A percentile compares a stretch with the other conserved stretches of the same genome.
Conservation (phyloP, 2,113 vertebrate species). For the Tor tambroides region DNA sequence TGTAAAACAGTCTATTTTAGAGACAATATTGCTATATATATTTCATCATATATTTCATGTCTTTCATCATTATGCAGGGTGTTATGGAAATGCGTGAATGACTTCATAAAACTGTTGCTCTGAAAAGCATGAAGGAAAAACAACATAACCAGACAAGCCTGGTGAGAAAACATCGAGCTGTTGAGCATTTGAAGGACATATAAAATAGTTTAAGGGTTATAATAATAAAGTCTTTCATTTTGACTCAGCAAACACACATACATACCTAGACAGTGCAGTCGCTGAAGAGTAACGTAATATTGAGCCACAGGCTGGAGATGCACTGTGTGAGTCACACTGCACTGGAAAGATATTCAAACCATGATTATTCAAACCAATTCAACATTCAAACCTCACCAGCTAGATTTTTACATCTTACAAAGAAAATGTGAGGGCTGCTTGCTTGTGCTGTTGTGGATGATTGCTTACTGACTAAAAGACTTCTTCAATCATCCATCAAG, state of each 20-base stretch:
- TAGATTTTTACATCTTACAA: not conserved
- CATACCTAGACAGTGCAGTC: not conserved
- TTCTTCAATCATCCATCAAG: not conserved
- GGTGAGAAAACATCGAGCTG: not conserved
- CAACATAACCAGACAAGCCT: not conserved
- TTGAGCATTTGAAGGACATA: not conserved
- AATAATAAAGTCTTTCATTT: not conserved
- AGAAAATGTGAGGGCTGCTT: not conserved
- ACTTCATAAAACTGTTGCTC: not conserved
- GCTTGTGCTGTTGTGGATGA: not conserved
- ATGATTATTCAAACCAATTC: not conserved
- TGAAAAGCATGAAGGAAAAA: not conserved
- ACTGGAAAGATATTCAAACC: not conserved
- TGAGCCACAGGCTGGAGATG: not conserved
- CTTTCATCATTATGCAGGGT: not conserved
- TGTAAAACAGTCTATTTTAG: not conserved
- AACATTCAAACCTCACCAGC: not conserved
- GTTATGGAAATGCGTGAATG: not conserved
- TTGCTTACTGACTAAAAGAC: not conserved
- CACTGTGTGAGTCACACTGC: not conserved
- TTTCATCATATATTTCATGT: not conserved
- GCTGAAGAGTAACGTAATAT: not conserved
- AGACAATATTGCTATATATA: not conserved
- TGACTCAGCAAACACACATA: not conserved
- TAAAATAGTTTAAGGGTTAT: slow-evolving; percentile 1